Percentiles rank a stretch among this genome's conserved stretches.
phyloP scores from a whole-genome alignment of 2,888 invertebrate genomes.

The Amphiduros pacificus region DNA sequence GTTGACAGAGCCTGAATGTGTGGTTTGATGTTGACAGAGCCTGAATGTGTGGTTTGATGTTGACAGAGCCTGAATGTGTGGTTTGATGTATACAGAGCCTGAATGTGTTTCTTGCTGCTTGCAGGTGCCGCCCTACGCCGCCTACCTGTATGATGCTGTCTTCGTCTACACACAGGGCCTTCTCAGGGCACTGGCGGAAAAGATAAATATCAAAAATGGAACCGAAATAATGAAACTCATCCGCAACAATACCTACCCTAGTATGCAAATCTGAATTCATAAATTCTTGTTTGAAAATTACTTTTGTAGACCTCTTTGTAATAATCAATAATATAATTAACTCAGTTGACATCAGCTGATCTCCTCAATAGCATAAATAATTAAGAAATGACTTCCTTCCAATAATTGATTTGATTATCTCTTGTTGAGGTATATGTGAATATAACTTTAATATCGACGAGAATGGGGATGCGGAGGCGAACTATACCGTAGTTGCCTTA shows the following conservation, averaged over 20 bases:
- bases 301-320: too few species aligned
- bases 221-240: constrained; percentile 64
- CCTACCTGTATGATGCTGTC: constrained; percentile 67
- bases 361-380: too few species aligned
- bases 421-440: constrained; percentile 82
- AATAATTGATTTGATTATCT: neutral
- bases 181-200: constrained; percentile 72
- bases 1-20: too few species aligned
- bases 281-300: too few species aligned
- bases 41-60: too few species aligned
- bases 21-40: too few species aligned
- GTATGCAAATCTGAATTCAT: constrained; percentile 71
- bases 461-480: constrained; percentile 88
- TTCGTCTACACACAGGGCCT: constrained; percentile 83
- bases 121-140: constrained; percentile 46
- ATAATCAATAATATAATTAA: too few species aligned
- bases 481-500: constrained; percentile 83
- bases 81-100: too few species aligned
- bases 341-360: too few species aligned
- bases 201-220: constrained; percentile 75
- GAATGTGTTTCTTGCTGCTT: constrained; percentile 1
- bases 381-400: too few species aligned
- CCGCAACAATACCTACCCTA: constrained; percentile 76
- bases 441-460: constrained; percentile 86
- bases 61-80: too few species aligned